Evolutionary conservation across 2,797 vertebrate genomes (phyloP), one percentile per base, ranked within the genome.

Genomic region (Vultur gryphus): DNA sequence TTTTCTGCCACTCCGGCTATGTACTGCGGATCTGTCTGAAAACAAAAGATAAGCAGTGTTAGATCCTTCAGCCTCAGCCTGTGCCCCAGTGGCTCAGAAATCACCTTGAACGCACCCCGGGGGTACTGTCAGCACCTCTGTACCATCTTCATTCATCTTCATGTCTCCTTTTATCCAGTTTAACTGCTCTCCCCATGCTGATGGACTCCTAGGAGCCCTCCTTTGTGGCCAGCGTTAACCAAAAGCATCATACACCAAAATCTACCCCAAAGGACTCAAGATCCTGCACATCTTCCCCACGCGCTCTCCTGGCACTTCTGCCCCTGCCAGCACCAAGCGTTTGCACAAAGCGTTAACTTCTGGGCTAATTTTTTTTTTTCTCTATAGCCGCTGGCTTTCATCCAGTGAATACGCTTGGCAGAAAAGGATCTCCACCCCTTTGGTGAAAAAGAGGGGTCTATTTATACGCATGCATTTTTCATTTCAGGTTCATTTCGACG

Each of bases 11-110:
- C 99, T 92, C 98, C 97, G 9, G 98, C 98, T 91, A 99, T 99
- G 62, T 99, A 99, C 97, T 99, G 99, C 7, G 98, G 98, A 97
- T 99, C 99, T 1, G 99, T 99, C 99, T 99, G 98, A 29, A 98
- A 98, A 92, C 89, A 94, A 87, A 96, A 90, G 83, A 83, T 79
- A 94, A 81, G 79, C 55, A 80, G 8, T 0, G 39, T 91, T 94
- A 96, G 79, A 77, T 16, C 77, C 80, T 54, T 69, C 79, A 61
- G 71, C 75, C 75, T 76, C 86, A 90, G 44, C 46, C 49, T 49
- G 26, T 25, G 57, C 28, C 20, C 44, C 19, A 26, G 1, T 2
- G 25, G 52, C 78, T 87, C 64, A 79, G 59, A 80, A 75, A 87
- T 19, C 51, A 65, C 48, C 54, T 71, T 58, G 49, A 51, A 9